Evolutionary conservation across 2,797 vertebrate genomes (phyloP).

Genomic region (Amblyraja radiata): DNA sequence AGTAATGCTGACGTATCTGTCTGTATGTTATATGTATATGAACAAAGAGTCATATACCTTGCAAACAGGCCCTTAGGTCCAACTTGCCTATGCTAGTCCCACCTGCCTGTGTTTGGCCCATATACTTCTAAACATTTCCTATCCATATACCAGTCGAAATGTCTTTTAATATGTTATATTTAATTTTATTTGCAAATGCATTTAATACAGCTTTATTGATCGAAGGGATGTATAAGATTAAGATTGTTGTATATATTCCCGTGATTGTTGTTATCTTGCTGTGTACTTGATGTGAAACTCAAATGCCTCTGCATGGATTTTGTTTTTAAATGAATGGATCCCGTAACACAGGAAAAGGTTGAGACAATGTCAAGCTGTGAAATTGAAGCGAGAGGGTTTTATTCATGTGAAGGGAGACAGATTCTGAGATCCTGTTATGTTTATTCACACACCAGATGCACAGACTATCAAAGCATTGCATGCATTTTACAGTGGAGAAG

Average conservation of each 20-base stretch:
- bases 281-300: neutral
- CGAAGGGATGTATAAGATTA: neutral
- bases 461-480: neutral
- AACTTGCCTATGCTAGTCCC: too few species aligned
- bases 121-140: too few species aligned
- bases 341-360: constrained; percentile 12
- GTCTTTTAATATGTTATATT: too few species aligned
- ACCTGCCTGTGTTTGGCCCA: too few species aligned
- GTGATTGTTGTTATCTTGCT: too few species aligned
- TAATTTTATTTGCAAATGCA: too few species aligned
- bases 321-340: neutral
- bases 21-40: too few species aligned
- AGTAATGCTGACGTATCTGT: too few species aligned
- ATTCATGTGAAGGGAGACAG: constrained; percentile 27
- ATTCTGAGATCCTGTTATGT: constrained; percentile 14
- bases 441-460: constrained; percentile 21
- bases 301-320: neutral
- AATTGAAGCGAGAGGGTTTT: constrained; percentile 9
- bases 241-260: neutral
- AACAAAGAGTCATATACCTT: too few species aligned
- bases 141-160: too few species aligned
- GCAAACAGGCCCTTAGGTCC: too few species aligned
- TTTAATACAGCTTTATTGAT: too few species aligned
- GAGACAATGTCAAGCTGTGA: constrained; percentile 21
- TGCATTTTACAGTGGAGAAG: neutral